phyloP scores from a whole-genome alignment of 2,113 vertebrate species.

The Callithrix jacchus region DNA sequence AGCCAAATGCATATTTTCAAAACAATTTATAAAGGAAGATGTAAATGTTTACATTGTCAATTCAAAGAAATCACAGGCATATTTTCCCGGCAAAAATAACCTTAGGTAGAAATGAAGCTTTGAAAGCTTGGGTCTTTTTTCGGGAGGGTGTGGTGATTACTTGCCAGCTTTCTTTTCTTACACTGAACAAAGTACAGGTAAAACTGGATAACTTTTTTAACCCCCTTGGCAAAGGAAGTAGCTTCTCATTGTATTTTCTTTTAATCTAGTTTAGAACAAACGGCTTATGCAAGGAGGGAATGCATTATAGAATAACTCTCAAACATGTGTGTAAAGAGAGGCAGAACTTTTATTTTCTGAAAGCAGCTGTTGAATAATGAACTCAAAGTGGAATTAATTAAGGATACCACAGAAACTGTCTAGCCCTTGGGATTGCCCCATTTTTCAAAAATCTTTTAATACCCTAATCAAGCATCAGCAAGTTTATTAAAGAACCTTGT shows the following conservation, averaged over 20 bases:
- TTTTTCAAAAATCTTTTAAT: slow-evolving; percentile 48
- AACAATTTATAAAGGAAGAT: slow-evolving; percentile 23
- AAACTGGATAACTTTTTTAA: neutral
- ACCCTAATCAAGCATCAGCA: slow-evolving; percentile 51
- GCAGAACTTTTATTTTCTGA: slow-evolving; percentile 61
- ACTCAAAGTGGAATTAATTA: slow-evolving; percentile 62
- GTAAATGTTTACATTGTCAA: slow-evolving; percentile 32
- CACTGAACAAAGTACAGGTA: neutral
- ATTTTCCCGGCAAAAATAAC: slow-evolving; percentile 30
- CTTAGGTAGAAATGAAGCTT: slow-evolving; percentile 16
- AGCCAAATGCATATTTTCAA: slow-evolving; percentile 32
- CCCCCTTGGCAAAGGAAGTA: neutral
- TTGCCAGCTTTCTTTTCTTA: neutral
- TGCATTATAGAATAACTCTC: slow-evolving; percentile 11
- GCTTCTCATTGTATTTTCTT: slow-evolving; percentile 3
- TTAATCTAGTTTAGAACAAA: slow-evolving; percentile 51
- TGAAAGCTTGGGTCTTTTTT: neutral
- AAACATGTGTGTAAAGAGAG: slow-evolving; percentile 42
- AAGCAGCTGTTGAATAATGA: slow-evolving; percentile 67
- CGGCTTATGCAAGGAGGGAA: neutral
- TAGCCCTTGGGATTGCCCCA: slow-evolving; percentile 39
- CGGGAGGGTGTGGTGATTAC: neutral
- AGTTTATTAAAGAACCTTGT: slow-evolving; percentile 51
- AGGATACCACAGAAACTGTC: slow-evolving; percentile 39
- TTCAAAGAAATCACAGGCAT: slow-evolving; percentile 50